These are phyloP conservation scores for Dolichoris vasculosae DNA, from an alignment of 1,140 invertebrate genomes.

Conservation along the genomic window DNA sequence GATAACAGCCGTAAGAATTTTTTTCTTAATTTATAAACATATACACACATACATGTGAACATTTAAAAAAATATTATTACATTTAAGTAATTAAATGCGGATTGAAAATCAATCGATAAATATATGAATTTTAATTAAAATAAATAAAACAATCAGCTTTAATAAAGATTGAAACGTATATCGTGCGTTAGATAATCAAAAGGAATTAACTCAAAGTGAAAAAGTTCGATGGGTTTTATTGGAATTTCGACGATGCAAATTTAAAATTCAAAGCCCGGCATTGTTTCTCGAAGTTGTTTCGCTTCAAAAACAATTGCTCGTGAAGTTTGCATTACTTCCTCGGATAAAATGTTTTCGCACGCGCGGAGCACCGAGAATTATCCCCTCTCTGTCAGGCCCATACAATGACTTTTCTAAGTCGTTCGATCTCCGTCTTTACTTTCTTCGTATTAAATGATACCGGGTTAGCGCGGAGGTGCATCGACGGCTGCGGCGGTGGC, in stretches of 20 bases:
- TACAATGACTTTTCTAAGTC: constrained; percentile 1
- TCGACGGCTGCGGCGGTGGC: not conserved
- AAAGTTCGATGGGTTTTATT: not conserved
- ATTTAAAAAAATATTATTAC: not conserved
- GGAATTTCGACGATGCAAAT: not conserved
- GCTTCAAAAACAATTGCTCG: not conserved
- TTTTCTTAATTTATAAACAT: too few species aligned
- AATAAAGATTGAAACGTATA: not conserved
- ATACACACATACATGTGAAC: too few species aligned
- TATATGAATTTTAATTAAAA: not conserved
- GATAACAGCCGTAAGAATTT: not conserved
- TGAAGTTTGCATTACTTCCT: not conserved
- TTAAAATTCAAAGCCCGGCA: not conserved
- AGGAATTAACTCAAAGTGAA: not conserved
- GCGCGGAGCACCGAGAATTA: not conserved
- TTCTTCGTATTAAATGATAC: constrained; percentile 65
- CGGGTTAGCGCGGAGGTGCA: not conserved
- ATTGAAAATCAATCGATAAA: not conserved
- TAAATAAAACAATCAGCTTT: not conserved
- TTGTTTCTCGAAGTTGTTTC: not conserved
- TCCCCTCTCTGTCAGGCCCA: not conserved
- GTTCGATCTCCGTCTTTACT: constrained; percentile 60
- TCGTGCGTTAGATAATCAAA: not conserved
- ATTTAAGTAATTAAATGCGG: not conserved
- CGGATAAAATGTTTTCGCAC: not conserved